Evolutionary conservation across 2,797 vertebrate genomes (phyloP), one percentile per base, ranked within the genome.

Genomic region (Myoxocephalus aenaeus): DNA sequence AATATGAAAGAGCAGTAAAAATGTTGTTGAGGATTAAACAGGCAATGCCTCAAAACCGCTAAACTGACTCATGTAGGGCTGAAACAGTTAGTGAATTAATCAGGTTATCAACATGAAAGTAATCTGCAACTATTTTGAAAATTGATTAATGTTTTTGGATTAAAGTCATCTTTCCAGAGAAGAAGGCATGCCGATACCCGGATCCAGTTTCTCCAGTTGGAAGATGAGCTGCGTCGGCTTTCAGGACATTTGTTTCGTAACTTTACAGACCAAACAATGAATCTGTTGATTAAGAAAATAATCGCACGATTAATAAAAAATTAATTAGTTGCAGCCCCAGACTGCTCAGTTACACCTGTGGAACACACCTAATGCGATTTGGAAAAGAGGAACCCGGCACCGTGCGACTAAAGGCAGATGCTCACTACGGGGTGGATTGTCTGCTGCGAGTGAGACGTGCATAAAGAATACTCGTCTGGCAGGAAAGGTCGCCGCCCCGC

Each of bases 391-490:
- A 79, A 65, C 9, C 22, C 8, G 7, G 3, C 22, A 58, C 42
- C 17, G 27, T 10, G 32, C 13, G 14, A 50, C 36, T 18, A 34
- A 70, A 75, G 34, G 25, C 17, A 29, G 70, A n/a, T 59, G 22
- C 12, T 63, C 18, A 1, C 44, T 12, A 7, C 50, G 42, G 57
- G 57, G 25, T 4, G 1, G 65, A 50, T 25, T 34, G 27, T 51
- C 65, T 70, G 51, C 18, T 63, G 59, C 13, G 25, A 68, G 65
- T 48, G 40, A 48, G 56, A 69, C 50, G 38, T 54, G 53, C 58
- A 66, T 59, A 27, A 66, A 50, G 40, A 27, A 44, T 4, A 63
- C 53, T 34, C 40, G 22, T 67, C 48, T 70, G 73, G 25, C 48
- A 77, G 76, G 15, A 46, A 46, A 17, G 4, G 13, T 61, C 1